A percentile compares a stretch with the other conserved stretches of the same genome.
Conservation (phyloP, 2,797 vertebrate genomes). For the Florisuga fusca region DNA sequence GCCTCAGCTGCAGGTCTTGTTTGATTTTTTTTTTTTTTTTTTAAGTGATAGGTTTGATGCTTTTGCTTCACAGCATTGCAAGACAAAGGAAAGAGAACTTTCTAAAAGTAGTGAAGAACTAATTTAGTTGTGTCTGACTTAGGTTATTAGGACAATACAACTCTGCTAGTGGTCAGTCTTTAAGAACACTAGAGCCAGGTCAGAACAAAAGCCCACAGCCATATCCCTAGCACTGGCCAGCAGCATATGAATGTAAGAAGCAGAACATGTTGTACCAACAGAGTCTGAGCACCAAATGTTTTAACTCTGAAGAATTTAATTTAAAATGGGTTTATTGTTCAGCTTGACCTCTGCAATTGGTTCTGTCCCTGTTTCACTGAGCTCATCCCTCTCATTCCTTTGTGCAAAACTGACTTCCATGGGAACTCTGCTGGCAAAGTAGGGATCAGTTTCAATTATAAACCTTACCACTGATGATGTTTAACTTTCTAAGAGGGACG, state of each 20-base stretch:
- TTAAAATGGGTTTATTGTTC: neutral
- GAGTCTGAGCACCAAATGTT: neutral
- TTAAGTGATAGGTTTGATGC: constrained; percentile 38
- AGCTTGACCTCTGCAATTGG: constrained; percentile 28
- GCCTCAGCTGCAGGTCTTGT: constrained; percentile 66
- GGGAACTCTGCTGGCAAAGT: neutral
- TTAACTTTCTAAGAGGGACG: neutral
- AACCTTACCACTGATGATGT: constrained; percentile 19
- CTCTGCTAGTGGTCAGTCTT: neutral
- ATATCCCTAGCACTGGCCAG: neutral
- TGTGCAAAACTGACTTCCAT: constrained; percentile 7
- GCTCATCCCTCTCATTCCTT: neutral
- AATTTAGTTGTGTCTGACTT: constrained; percentile 33
- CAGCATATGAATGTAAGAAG: neutral
- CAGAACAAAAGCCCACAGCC: neutral
- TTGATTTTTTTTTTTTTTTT: constrained; percentile 31
- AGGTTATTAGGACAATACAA: neutral
- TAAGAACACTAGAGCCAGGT: neutral
- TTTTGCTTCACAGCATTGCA: constrained; percentile 25
- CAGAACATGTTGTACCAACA: neutral
- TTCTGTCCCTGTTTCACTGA: constrained; percentile 18
- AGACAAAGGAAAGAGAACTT: constrained; percentile 57
- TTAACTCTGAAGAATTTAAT: constrained; percentile 11
- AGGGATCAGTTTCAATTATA: constrained; percentile 59
- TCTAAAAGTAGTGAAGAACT: constrained; percentile 30